These are phyloP conservation scores for Callosobruchus maculatus DNA, from an alignment of 2,888 invertebrate genomes.

Conservation along the genomic window DNA sequence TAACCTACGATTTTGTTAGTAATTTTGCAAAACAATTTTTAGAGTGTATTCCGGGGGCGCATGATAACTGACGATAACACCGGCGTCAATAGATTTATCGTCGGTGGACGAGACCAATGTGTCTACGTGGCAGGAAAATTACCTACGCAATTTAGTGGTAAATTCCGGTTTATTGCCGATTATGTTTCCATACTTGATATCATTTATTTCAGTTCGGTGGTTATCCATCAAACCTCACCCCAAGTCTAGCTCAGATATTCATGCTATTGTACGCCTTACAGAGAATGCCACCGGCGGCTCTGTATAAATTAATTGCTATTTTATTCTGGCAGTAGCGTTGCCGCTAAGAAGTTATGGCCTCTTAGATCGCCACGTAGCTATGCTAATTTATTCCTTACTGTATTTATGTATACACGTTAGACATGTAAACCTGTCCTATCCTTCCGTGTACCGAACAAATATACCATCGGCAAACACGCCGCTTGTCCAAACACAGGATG, in stretches of 20 bases:
- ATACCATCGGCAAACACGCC: conserved; percentile 39
- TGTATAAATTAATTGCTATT: conserved; percentile 38
- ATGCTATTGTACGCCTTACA: conserved; percentile 34
- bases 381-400: conserved; percentile 38
- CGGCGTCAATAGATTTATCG: too few species aligned
- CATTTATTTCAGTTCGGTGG: not conserved
- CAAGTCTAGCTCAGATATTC: conserved; percentile 24
- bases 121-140: too few species aligned
- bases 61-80: too few species aligned
- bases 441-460: conserved; percentile 41
- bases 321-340: conserved; percentile 27
- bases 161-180: too few species aligned
- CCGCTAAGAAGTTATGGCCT: conserved; percentile 33
- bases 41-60: too few species aligned
- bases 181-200: too few species aligned
- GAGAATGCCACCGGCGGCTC: conserved; percentile 31
- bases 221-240: not conserved
- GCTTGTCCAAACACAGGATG: conserved; percentile 42
- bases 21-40: too few species aligned
- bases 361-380: conserved; percentile 28
- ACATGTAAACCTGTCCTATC: conserved; percentile 31
- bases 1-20: too few species aligned
- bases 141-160: too few species aligned
- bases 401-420: conserved; percentile 28
- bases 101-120: too few species aligned